Evolutionary conservation across 2,113 vertebrate species (phyloP), one percentile per base, ranked within the genome.

Genomic region (Petaurus breviceps): DNA sequence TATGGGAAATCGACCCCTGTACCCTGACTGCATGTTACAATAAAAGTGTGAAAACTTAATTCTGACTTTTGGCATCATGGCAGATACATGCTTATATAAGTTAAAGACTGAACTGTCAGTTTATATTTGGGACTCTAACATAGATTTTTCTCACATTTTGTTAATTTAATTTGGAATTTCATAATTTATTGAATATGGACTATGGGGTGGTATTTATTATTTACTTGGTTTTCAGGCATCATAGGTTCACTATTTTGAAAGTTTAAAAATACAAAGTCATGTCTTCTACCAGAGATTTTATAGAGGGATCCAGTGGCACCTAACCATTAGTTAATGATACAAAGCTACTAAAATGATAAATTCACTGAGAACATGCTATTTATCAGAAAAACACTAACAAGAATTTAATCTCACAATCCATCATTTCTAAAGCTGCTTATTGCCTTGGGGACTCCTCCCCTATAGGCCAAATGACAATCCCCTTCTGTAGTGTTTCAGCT

Each of bases 121-220:
- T 96, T 92, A 57, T 84, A 94, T 90, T 52, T 91, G 16, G 91
- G 68, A 95, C 51, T 54, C 26, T 61, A 94, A 51, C 28, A 89
- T 23, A 90, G 57, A 52, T 95, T 90, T 90, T 94, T 91, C 57
- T 96, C 92, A 95, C 51, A 47, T 93, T 93, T 55, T 92, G 37
- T 2, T 10, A 28, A 3, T 77, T 77, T 49, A 19, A 23, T 61
- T 84, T 57, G 1, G 90, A 68, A 90, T 91, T 51, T 96, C 61
- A 93, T 93, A 31, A 92, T 90, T 96, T 94, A 95, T 94, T 96
- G 92, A 96, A 96, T 95, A 91, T 91, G 77, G 47, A 93, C 93
- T 94, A 94, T 91, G 93, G 89, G n/a, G 57, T 25, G 37, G n/a
- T 92, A 91, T 95, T 91, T 96, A 96, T 95, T 94, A 94, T 92